Evolutionary conservation across 2,797 vertebrate species (phyloP).

Genomic region (Mormyrops boulengeri): DNA sequence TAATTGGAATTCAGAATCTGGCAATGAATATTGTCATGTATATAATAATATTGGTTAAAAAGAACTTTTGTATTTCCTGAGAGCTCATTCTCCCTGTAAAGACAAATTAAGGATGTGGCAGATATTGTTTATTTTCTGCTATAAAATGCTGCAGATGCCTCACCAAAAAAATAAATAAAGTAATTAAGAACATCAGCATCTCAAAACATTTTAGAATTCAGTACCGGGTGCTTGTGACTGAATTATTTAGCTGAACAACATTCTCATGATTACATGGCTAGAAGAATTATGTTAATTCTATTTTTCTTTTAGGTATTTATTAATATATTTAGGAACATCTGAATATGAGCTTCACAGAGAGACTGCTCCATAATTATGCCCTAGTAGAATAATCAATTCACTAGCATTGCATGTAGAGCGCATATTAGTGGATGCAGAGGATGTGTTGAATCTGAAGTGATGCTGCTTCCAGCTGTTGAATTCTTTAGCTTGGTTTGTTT

Average conservation of each 20-base stretch:
- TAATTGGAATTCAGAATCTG: background rate
- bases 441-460: background rate
- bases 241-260: constrained; percentile 2
- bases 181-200: background rate
- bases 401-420: background rate
- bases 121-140: background rate
- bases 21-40: background rate
- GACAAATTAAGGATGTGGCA: background rate
- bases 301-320: background rate
- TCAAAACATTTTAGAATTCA: constrained; percentile 11
- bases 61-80: background rate
- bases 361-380: background rate
- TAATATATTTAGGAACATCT: background rate
- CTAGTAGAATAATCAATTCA: background rate
- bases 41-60: background rate
- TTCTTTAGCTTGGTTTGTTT: constrained; percentile 3
- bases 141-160: background rate
- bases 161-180: background rate
- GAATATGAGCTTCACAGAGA: constrained; percentile 3
- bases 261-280: constrained; percentile 1
- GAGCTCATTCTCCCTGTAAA: background rate
- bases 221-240: background rate
- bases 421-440: background rate
- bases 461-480: background rate
- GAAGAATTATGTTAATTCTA: constrained; percentile 1